Conservation (phyloP, 2,888 invertebrate species). For the Stegana nigrithorax region DNA sequence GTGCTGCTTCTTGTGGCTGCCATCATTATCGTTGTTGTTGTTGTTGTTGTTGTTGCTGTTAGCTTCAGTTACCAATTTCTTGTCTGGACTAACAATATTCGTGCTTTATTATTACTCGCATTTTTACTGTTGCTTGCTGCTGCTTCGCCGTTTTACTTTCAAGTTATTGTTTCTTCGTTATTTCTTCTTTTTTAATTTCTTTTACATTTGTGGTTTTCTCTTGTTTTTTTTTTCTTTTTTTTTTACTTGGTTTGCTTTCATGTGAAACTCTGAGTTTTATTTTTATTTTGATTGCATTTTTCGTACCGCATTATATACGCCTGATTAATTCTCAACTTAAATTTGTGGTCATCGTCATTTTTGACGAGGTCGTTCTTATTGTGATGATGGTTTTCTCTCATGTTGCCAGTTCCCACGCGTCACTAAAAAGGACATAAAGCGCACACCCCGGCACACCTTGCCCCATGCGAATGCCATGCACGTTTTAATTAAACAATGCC, state of each 20-base stretch:
- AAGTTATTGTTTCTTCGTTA: too few species aligned
- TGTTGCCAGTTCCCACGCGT: conserved; percentile 31
- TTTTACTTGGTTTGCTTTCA: conserved; percentile 33
- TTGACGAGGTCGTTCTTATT: conserved; percentile 31
- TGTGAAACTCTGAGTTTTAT: conserved; percentile 20
- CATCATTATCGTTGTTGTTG: too few species aligned
- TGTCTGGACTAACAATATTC: too few species aligned
- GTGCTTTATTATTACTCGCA: too few species aligned
- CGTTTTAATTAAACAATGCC: too few species aligned
- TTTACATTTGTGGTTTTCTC: conserved; percentile 4
- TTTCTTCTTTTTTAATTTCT: too few species aligned
- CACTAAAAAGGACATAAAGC: conserved; percentile 39
- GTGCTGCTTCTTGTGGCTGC: too few species aligned
- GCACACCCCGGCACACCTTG: neutral
- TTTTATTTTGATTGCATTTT: conserved; percentile 44
- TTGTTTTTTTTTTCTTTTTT: conserved; percentile 7
- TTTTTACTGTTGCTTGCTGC: too few species aligned
- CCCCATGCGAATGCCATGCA: too few species aligned
- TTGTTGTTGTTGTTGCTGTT: too few species aligned
- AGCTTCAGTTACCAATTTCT: too few species aligned
- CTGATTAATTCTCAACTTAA: conserved; percentile 48
- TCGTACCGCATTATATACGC: conserved; percentile 53
- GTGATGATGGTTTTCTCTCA: neutral
- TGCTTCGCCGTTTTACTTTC: too few species aligned
- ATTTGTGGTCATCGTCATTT: conserved; percentile 23